Evolutionary conservation across 2,797 vertebrate genomes (phyloP).

Genomic region (Sebastes baramenuke): DNA sequence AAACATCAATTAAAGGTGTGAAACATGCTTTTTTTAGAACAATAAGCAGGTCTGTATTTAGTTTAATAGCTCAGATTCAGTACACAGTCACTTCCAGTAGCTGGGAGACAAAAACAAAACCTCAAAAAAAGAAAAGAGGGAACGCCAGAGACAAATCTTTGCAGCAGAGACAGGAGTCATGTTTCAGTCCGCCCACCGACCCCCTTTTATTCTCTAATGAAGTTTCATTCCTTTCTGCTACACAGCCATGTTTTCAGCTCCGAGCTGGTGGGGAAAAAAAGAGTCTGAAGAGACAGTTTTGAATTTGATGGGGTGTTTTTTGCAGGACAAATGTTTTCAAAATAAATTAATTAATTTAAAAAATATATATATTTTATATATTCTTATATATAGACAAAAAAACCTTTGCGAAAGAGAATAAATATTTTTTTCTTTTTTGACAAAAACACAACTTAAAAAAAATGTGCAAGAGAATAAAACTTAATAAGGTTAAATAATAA

Average conservation of each 20-base stretch:
- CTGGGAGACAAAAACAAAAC: not conserved
- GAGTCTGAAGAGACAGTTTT: not conserved
- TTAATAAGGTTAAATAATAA: not conserved
- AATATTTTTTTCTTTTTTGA: too few species aligned
- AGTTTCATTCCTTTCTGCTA: not conserved
- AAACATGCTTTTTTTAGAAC: not conserved
- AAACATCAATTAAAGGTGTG: not conserved
- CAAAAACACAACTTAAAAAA: too few species aligned
- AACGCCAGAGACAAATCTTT: not conserved
- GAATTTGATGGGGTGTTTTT: not conserved
- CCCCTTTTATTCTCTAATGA: not conserved
- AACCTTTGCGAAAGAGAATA: not conserved
- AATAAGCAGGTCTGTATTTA: not conserved
- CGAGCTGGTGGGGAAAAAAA: not conserved
- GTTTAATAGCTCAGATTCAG: not conserved
- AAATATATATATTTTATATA: too few species aligned
- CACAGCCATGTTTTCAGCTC: not conserved
- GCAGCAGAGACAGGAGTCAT: not conserved
- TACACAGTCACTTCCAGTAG: conserved; percentile 38
- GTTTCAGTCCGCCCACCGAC: not conserved
- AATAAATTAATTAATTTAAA: too few species aligned
- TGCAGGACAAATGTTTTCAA: not conserved
- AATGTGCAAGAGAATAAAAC: not conserved
- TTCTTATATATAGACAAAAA: not conserved
- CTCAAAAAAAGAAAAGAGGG: not conserved